Percentiles rank a stretch among this genome's conserved stretches.
These are phyloP conservation scores for Petroica traversi DNA, from an alignment of 2,113 vertebrate species.

Conservation along the genomic window DNA sequence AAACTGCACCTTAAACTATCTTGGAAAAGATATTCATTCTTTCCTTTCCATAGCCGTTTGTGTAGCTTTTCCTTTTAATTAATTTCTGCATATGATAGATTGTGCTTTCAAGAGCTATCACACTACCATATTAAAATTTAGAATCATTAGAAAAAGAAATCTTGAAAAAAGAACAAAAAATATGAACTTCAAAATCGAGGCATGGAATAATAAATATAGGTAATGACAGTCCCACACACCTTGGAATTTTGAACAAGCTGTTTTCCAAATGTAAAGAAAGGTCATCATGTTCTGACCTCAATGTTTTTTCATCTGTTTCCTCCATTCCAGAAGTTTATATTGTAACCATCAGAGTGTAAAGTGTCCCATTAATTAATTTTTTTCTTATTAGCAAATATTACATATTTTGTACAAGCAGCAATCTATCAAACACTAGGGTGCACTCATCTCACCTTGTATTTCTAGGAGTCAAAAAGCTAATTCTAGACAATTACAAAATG, in stretches of 20 bases:
- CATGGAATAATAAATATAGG: not conserved
- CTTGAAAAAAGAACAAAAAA: not conserved
- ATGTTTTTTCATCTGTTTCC: not conserved
- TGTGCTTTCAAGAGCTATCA: not conserved
- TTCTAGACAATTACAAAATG: not conserved
- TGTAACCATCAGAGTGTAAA: not conserved
- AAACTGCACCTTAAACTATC: not conserved
- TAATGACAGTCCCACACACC: not conserved
- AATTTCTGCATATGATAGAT: not conserved
- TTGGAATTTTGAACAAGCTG: not conserved
- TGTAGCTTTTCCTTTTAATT: not conserved
- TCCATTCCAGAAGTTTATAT: not conserved
- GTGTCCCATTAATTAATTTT: not conserved
- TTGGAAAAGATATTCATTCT: not conserved
- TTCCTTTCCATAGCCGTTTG: not conserved
- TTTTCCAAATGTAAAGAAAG: not conserved
- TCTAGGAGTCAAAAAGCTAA: not conserved
- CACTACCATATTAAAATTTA: not conserved
- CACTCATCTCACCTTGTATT: not conserved
- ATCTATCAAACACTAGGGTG: not conserved
- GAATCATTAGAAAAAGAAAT: not conserved
- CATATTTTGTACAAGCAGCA: not conserved
- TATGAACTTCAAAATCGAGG: not conserved
- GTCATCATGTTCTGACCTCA: not conserved
- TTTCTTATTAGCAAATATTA: not conserved